Percentiles rank a stretch among this genome's conserved stretches.
phyloP scores from a whole-genome alignment of 2,888 invertebrate genomes.

The Drosophila mercatorum region DNA sequence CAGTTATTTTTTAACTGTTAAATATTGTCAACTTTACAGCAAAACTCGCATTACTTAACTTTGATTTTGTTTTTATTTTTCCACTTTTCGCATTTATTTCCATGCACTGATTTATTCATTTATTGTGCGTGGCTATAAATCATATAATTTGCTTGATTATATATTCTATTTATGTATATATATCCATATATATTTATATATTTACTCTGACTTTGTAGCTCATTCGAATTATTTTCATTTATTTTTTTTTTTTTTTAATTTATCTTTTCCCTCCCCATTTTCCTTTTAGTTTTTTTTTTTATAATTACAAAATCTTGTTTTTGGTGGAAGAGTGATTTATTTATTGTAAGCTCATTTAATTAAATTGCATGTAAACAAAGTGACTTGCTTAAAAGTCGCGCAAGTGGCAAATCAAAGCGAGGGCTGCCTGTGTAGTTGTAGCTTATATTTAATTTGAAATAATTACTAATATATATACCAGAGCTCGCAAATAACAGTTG shows the following conservation, averaged over 20 bases:
- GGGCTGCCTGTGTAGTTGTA: constrained; percentile 15
- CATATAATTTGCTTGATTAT: constrained; percentile 39
- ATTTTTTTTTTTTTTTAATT: background rate
- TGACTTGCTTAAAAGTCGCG: constrained; percentile 37
- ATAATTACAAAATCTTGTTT: constrained; percentile 61
- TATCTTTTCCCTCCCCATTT: background rate
- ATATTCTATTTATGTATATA: constrained; percentile 6
- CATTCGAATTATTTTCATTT: constrained; percentile 27
- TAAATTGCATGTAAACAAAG: constrained; percentile 65
- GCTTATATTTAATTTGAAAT: background rate
- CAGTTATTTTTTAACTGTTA: constrained; percentile 15
- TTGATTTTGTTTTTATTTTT: background rate
- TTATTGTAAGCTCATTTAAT: constrained; percentile 55
- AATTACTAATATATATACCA: too few relatives aligned
- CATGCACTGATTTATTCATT: constrained; percentile 47
- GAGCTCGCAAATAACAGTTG: too few relatives aligned
- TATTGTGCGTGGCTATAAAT: constrained; percentile 48
- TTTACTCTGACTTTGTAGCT: constrained; percentile 20
- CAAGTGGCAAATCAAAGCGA: constrained; percentile 19
- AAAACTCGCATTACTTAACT: constrained; percentile 20
- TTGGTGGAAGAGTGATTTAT: constrained; percentile 61
- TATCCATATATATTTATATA: constrained; percentile 4
- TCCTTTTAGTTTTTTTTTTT: constrained; percentile 13
- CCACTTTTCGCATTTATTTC: constrained; percentile 26
- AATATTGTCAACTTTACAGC: constrained; percentile 17